Conservation (phyloP, 2,797 vertebrate genomes). For the Etheostoma nigrum region DNA sequence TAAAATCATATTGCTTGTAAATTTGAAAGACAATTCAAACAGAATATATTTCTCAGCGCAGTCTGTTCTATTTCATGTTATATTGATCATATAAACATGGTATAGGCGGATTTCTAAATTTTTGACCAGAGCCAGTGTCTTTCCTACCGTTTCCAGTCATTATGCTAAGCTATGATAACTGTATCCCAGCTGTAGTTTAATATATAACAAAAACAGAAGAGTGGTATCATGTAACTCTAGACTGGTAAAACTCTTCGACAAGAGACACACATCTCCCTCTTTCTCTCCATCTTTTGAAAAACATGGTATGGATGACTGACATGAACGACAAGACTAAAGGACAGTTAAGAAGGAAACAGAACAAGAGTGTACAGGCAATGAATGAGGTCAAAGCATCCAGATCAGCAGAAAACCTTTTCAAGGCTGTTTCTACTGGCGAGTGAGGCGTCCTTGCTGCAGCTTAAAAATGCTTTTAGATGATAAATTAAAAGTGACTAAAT, state of each 20-base stretch:
- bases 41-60: too few species aligned
- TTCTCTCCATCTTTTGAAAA: slow-evolving; percentile 16
- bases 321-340: not conserved
- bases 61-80: not conserved
- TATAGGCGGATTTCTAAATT: too few species aligned
- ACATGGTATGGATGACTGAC: not conserved
- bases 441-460: slow-evolving; percentile 51
- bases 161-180: too few species aligned
- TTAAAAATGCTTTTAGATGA: slow-evolving; percentile 59
- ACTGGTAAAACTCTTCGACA: not conserved
- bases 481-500: slow-evolving; percentile 55
- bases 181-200: too few species aligned
- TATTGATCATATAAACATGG: not conserved
- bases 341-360: slow-evolving; percentile 21
- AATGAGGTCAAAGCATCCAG: slow-evolving; percentile 7
- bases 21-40: too few species aligned
- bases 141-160: too few species aligned
- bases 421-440: slow-evolving; percentile 50
- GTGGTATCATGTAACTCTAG: not conserved
- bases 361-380: not conserved
- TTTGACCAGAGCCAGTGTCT: too few species aligned
- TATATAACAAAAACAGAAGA: not conserved
- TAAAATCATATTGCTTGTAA: too few species aligned
- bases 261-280: not conserved
- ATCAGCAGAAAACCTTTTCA: slow-evolving; percentile 48